These are phyloP conservation scores for Chunga burmeisteri DNA, from an alignment of 2,113 vertebrate species.

Conservation along the genomic window DNA sequence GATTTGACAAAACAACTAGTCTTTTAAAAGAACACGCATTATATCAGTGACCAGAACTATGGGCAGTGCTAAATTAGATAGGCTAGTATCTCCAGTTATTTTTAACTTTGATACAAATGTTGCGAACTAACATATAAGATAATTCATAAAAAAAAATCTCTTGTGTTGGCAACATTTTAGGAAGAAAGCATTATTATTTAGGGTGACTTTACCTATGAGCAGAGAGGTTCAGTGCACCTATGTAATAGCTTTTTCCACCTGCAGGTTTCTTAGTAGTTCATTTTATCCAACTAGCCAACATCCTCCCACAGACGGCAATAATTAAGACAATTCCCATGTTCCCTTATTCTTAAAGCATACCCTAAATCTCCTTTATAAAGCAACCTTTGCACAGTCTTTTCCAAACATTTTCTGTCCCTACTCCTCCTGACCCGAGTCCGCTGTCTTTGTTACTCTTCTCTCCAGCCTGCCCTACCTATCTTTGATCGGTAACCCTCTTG, in stretches of 20 bases:
- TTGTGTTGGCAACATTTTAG: not conserved
- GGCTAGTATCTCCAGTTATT: not conserved
- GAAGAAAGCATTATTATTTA: not conserved
- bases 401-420: not conserved
- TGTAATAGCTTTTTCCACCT: not conserved
- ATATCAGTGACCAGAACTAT: not conserved
- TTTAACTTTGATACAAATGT: not conserved
- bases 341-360: not conserved
- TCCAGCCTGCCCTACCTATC: not conserved
- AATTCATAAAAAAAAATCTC: rapidly evolving
- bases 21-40: not conserved
- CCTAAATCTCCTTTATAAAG: not conserved
- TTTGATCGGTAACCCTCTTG: not conserved
- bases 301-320: not conserved
- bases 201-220: not conserved
- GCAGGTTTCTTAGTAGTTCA: not conserved
- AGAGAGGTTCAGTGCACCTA: not conserved
- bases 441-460: not conserved
- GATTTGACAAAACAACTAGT: not conserved
- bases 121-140: not conserved
- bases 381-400: not conserved
- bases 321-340: not conserved
- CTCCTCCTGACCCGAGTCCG: not conserved
- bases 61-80: not conserved
- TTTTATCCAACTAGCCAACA: not conserved